These are phyloP conservation scores for Creontiades dilutus DNA, from an alignment of 2,888 invertebrate genomes.

Conservation along the genomic window DNA sequence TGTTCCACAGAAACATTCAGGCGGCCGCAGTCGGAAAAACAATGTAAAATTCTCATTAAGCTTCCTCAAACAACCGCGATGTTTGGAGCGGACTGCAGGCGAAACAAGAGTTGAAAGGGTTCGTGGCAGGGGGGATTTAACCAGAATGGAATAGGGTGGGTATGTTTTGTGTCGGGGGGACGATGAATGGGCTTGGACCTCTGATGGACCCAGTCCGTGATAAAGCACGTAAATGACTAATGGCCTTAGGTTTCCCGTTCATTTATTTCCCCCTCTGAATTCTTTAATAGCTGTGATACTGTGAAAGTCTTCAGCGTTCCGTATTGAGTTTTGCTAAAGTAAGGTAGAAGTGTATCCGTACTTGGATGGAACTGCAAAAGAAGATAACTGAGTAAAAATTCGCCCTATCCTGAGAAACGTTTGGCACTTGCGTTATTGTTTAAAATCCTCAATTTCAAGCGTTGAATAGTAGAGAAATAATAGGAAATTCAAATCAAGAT, in stretches of 20 bases:
- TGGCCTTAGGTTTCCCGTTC: neutral
- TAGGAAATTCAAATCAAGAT: too few relatives aligned
- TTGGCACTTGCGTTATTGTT: too few relatives aligned
- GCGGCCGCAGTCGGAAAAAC: neutral
- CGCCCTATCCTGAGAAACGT: too few relatives aligned
- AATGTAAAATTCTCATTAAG: constrained; percentile 10
- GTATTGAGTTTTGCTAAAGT: neutral
- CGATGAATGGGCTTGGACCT: neutral
- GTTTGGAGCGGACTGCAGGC: neutral
- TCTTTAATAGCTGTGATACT: neutral
- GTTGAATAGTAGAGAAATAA: too few relatives aligned
- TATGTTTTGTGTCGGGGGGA: neutral
- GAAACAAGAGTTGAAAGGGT: neutral
- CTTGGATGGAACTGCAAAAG: too few relatives aligned
- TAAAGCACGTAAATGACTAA: constrained; percentile 35
- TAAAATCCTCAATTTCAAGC: too few relatives aligned
- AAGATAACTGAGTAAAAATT: too few relatives aligned
- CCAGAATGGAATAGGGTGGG: neutral
- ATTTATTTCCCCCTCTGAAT: neutral
- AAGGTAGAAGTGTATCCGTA: too few relatives aligned
- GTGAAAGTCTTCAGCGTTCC: neutral
- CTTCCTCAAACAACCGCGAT: neutral
- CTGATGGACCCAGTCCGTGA: neutral
- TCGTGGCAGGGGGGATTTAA: neutral
- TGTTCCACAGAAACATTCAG: too few relatives aligned